Conservation (phyloP, 92 coral and sea anemone genomes). For the Umimayanthus chanpuru region DNA sequence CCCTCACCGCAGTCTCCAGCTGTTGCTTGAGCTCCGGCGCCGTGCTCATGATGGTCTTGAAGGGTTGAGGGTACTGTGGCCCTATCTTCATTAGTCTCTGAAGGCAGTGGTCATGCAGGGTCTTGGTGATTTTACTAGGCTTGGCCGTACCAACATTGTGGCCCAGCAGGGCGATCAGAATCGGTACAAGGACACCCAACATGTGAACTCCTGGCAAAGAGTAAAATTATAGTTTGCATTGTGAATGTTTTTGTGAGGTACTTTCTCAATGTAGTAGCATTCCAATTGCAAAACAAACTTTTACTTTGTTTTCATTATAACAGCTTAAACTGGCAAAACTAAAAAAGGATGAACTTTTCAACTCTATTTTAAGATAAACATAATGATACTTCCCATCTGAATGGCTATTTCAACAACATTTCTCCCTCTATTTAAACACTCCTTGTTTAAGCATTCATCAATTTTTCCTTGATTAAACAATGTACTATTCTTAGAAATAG, state of each 20-base stretch:
- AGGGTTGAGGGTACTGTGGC: conserved; percentile 96
- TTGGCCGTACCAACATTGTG: conserved; percentile 57
- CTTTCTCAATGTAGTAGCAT: background rate
- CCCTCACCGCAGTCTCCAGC: conserved; percentile 92
- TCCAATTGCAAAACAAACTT: background rate
- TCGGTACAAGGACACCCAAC: conserved; percentile 87
- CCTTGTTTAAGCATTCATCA: background rate
- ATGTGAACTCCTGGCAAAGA: conserved; percentile 80
- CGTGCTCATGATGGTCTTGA: conserved; percentile 88
- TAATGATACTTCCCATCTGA: background rate
- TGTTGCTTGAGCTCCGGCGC: conserved; percentile 88
- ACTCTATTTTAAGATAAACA: no score
- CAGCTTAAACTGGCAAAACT: background rate
- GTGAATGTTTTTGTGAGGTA: background rate
- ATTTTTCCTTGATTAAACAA: no score
- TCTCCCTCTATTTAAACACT: background rate
- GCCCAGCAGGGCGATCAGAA: conserved; percentile 81
- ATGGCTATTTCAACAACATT: background rate
- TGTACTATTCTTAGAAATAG: background rate
- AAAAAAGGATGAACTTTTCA: background rate
- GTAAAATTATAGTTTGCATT: background rate
- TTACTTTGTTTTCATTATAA: background rate
- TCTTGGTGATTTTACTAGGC: conserved; percentile 71
- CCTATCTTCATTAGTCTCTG: conserved; percentile 97
- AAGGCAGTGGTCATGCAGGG: conserved; percentile 85